A percentile compares a stretch with the other conserved stretches of the same genome.
These are phyloP conservation scores for Ophion ventricosus DNA, from an alignment of 2,888 invertebrate species.

Conservation along the genomic window DNA sequence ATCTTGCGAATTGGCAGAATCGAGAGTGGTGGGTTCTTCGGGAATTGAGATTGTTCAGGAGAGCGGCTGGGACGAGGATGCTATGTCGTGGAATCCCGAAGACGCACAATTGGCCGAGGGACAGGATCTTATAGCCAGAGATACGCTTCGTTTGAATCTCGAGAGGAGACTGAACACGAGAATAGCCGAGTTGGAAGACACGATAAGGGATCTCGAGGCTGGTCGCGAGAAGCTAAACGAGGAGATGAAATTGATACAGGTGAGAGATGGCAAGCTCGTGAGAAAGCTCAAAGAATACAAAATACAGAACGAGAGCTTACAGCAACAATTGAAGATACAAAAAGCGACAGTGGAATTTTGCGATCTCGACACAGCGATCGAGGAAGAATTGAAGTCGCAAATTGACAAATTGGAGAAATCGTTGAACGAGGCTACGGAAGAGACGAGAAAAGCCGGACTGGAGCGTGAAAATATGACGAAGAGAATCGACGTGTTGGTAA, in stretches of 20 bases:
- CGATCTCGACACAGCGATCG: constrained; percentile 90
- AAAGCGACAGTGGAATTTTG: constrained; percentile 85
- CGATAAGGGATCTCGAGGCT: constrained; percentile 85
- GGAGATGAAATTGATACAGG: constrained; percentile 87
- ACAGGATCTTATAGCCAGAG: constrained; percentile 73
- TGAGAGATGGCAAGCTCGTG: constrained; percentile 91
- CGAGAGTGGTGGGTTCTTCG: background rate
- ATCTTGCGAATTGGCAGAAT: background rate
- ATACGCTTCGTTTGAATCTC: constrained; percentile 68
- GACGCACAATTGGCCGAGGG: constrained; percentile 84
- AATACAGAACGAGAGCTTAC: constrained; percentile 86
- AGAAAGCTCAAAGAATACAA: constrained; percentile 94
- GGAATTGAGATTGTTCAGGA: constrained; percentile 80
- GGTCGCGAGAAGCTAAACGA: constrained; percentile 86
- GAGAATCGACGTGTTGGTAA: constrained; percentile 89
- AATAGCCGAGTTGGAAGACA: constrained; percentile 85
- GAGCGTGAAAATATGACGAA: constrained; percentile 89
- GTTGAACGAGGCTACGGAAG: constrained; percentile 85
- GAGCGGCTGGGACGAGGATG: constrained; percentile 82
- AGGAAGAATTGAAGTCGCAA: constrained; percentile 91
- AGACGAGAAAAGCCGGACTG: constrained; percentile 86
- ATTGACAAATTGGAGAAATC: constrained; percentile 88
- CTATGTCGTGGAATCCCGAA: constrained; percentile 86
- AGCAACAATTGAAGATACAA: constrained; percentile 85
- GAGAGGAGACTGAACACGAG: constrained; percentile 80